Conservation (phyloP, 92 coral and sea anemone species). For the Phymanthus crucifer region DNA sequence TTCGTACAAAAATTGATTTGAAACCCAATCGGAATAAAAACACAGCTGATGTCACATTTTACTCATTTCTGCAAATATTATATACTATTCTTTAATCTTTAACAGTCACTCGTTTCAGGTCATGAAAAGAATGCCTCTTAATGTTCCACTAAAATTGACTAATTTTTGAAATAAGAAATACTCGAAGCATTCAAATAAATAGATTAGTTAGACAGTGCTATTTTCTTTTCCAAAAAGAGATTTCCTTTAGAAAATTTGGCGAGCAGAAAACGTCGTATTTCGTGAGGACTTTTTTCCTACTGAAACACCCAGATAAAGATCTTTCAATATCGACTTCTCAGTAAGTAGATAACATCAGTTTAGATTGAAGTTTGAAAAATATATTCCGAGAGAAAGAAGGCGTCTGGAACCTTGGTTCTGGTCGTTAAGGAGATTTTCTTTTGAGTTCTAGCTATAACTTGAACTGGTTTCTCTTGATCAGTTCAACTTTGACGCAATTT, state of each 20-base stretch:
- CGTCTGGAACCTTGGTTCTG: background rate
- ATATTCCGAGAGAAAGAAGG: background rate
- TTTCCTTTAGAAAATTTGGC: background rate
- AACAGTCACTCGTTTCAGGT: too few species aligned
- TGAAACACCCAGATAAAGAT: background rate
- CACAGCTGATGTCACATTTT: too few species aligned
- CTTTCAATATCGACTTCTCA: background rate
- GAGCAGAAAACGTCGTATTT: background rate
- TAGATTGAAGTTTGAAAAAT: background rate
- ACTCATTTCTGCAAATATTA: too few species aligned
- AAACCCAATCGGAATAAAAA: too few species aligned
- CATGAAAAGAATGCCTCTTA: background rate
- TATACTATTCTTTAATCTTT: too few species aligned
- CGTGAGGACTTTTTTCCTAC: background rate
- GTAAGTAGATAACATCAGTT: background rate
- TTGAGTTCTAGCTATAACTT: background rate
- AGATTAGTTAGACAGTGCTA: background rate
- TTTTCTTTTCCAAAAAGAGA: background rate
- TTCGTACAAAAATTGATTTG: too few species aligned
- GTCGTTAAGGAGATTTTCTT: conserved; percentile 1
- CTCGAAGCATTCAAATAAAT: background rate
- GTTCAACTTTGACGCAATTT: background rate
- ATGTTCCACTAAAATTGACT: background rate
- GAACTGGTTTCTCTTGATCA: background rate
- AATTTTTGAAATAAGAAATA: background rate